These are phyloP conservation scores for Pangasius krempfi DNA, from an alignment of 2,797 vertebrate genomes.

Conservation along the genomic window DNA sequence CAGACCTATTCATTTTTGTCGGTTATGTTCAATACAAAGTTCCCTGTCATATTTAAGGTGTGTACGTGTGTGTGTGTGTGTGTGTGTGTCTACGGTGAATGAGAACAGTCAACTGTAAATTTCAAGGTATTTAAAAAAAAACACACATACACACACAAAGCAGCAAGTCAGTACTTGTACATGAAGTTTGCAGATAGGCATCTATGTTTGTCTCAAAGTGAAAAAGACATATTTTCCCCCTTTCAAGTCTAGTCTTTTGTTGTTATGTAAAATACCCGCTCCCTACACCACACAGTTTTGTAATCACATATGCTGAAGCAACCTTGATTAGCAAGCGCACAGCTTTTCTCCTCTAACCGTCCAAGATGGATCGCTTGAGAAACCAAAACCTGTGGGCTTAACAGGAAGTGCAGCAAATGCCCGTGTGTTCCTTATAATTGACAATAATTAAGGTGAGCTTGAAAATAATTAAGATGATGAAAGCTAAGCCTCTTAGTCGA, in stretches of 20 bases:
- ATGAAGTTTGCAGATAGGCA: constrained; percentile 46
- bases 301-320: constrained; percentile 53
- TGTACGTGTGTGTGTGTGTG: not conserved
- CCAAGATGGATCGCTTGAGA: constrained; percentile 16
- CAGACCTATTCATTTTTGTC: constrained; percentile 47
- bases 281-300: constrained; percentile 46
- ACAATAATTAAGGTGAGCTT: constrained; percentile 75
- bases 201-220: constrained; percentile 49
- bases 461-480: constrained; percentile 73
- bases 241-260: constrained; percentile 40
- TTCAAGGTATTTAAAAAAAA: constrained; percentile 31
- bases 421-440: constrained; percentile 60
- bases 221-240: constrained; percentile 41
- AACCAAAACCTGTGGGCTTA: constrained; percentile 33
- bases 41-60: constrained; percentile 29
- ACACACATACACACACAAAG: constrained; percentile 40
- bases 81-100: constrained; percentile 4
- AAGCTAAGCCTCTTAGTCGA: constrained; percentile 78
- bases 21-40: constrained; percentile 27
- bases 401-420: constrained; percentile 31
- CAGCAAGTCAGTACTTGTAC: constrained; percentile 55
- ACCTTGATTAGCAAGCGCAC: constrained; percentile 41
- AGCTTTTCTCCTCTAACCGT: constrained; percentile 26
- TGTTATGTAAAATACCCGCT: constrained; percentile 52
- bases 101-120: constrained; percentile 29